phyloP scores from a whole-genome alignment of 2,888 invertebrate genomes.

The Gastrophysa polygoni region DNA sequence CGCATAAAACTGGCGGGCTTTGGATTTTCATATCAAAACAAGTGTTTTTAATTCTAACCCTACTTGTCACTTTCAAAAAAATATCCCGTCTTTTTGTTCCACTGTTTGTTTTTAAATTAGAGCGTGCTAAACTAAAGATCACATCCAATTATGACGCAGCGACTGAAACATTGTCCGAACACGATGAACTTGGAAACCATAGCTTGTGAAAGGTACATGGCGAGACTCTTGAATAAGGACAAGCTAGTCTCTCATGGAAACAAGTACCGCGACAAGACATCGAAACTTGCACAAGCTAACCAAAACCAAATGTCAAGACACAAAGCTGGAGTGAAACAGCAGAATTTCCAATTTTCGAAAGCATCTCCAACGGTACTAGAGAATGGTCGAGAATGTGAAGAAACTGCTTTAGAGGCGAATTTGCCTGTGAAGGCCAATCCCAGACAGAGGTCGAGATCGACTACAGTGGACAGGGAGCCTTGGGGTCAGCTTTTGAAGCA shows the following conservation, averaged over 20 bases:
- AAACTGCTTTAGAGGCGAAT: slow-evolving; percentile 43
- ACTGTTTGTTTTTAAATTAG: slow-evolving; percentile 31
- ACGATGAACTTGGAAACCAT: slow-evolving; percentile 24
- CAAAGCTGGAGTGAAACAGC: slow-evolving; percentile 32
- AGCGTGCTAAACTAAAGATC: too few species aligned
- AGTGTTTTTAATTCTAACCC: slow-evolving; percentile 39
- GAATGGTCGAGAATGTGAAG: slow-evolving; percentile 39
- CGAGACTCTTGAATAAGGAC: slow-evolving; percentile 35
- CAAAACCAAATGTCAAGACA: slow-evolving; percentile 31
- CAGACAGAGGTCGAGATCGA: slow-evolving; percentile 41
- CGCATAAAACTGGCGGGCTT: slow-evolving; percentile 28
- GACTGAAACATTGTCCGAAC: slow-evolving; percentile 26
- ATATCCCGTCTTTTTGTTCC: slow-evolving; percentile 15
- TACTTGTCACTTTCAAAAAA: slow-evolving; percentile 29
- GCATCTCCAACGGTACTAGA: slow-evolving; percentile 9
- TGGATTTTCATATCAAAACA: slow-evolving; percentile 34
- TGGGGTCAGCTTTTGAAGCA: slow-evolving; percentile 50
- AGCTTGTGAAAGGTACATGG: slow-evolving; percentile 38
- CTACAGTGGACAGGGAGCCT: slow-evolving; percentile 40
- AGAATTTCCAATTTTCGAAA: slow-evolving; percentile 31
- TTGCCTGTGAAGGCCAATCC: slow-evolving; percentile 43
- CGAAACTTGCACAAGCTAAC: slow-evolving; percentile 25
- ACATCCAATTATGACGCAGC: slow-evolving; percentile 36
- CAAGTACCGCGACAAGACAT: slow-evolving; percentile 27
- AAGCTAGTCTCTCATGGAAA: slow-evolving; percentile 19